phyloP scores from a whole-genome alignment of 2,888 invertebrate species.

The Aquatica leii region DNA sequence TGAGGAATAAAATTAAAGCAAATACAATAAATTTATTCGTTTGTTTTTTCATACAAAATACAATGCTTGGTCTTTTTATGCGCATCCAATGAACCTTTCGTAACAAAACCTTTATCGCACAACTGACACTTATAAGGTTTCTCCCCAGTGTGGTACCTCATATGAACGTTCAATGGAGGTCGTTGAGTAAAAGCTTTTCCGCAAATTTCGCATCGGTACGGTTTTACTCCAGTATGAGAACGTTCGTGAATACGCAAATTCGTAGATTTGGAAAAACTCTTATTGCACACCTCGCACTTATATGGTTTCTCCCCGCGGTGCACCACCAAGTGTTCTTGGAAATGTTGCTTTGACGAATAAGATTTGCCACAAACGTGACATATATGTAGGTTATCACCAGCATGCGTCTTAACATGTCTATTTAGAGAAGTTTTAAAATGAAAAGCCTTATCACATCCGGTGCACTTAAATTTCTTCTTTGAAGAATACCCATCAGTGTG shows the following conservation, averaged over 20 bases:
- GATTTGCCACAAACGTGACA: background rate
- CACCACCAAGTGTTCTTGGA: conserved; percentile 58
- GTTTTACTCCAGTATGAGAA: background rate
- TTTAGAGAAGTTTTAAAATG: background rate
- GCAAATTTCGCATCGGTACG: background rate
- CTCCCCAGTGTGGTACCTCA: background rate
- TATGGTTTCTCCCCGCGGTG: conserved; percentile 62
- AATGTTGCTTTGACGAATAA: background rate
- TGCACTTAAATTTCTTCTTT: background rate
- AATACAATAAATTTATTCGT: too few relatives aligned
- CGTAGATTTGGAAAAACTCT: conserved; percentile 64
- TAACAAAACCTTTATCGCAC: conserved; percentile 4
- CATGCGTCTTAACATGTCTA: background rate
- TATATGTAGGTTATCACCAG: background rate
- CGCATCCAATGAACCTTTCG: background rate
- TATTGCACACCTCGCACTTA: conserved; percentile 47
- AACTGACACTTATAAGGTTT: background rate
- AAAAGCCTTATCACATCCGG: background rate
- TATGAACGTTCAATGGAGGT: background rate
- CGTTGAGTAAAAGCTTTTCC: background rate
- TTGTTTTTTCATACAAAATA: too few relatives aligned
- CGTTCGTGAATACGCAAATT: background rate
- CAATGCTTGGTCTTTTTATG: background rate
- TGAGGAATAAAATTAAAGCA: too few relatives aligned
- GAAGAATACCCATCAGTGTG: too few relatives aligned